Evolutionary conservation across 2,888 invertebrate genomes (phyloP), one percentile per base, ranked within the genome.

Genomic region (Meta bourneti): DNA sequence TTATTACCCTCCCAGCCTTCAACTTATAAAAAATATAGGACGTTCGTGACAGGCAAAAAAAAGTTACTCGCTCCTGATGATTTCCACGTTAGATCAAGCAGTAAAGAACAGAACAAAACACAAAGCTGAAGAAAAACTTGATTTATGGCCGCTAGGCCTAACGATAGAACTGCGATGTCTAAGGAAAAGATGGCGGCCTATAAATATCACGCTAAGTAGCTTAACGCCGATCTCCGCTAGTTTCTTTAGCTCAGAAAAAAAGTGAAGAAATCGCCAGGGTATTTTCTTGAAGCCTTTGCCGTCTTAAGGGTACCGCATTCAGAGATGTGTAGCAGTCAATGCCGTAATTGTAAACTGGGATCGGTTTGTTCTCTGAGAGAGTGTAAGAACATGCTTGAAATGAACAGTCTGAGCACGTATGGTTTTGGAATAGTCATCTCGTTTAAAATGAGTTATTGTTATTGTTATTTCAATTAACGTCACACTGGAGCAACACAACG

Each of bases 171-270:
- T 80, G 8, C 34, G 20, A 70, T 87, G 79, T 80, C 87, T 75
- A 82, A 77, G 52, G 52, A 48, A 89, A 89, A 89, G 83, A 89
- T 89, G 89, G 89, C 78, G 48, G 71, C 71, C 74, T 78, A 89
- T 83, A 89, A 89, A 89, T 89, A 89, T 71, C 20, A 48, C 19
- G 52, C 71, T 89, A 89, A 89, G 83, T 54, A 89, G 83, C 78
- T 89, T 89, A 89, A 48, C 71, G 71, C 70, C 79, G 78, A 78
- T 84, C 70, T 78, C 13, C 11, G 61, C 61, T 16, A 61, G 61
- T 61, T 61, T 61, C 61, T 61, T 16, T 11, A 9, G 61, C 16
- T 6, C 16, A 9, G 9, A 61, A 61, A 61, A 61, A 61, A 61
- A 61, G 16, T 16, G 61, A 5, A 9, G 61, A 61, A 34, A 34